A percentile compares a stretch with the other conserved stretches of the same genome.
Evolutionary conservation across 2,113 vertebrate genomes (phyloP).

Genomic region (Protomyctophum bolini): DNA sequence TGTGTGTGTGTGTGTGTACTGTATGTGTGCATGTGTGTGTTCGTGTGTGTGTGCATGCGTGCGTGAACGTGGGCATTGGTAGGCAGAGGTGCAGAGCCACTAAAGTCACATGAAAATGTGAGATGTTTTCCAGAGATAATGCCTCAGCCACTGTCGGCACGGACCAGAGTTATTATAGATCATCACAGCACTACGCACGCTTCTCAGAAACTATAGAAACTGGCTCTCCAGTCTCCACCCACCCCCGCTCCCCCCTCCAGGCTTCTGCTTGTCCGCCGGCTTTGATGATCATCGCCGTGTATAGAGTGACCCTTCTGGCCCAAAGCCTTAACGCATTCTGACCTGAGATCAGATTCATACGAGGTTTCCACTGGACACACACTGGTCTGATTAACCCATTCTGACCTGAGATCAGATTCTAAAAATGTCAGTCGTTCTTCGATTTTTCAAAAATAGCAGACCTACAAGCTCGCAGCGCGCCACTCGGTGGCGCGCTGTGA

Average conservation of each 20-base stretch:
- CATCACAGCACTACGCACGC: background rate
- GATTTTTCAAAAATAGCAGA: too few species aligned
- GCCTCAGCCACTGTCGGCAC: conserved; percentile 24
- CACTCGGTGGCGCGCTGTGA: too few species aligned
- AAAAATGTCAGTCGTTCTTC: too few species aligned
- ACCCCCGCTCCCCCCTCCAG: background rate
- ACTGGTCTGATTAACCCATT: too few species aligned
- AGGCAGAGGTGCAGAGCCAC: conserved; percentile 41
- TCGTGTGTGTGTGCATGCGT: too few species aligned
- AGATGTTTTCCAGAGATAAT: conserved; percentile 37
- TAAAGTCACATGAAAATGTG: conserved; percentile 52
- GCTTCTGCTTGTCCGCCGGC: conserved; percentile 27
- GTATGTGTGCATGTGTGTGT: too few species aligned
- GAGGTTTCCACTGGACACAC: too few species aligned
- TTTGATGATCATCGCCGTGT: conserved; percentile 63
- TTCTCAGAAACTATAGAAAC: background rate
- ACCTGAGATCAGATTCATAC: too few species aligned
- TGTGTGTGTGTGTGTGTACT: too few species aligned
- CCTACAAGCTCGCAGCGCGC: too few species aligned
- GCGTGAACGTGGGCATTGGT: background rate
- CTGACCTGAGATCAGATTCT: too few species aligned
- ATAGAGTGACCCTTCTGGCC: conserved; percentile 62
- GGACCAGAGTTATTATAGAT: conserved; percentile 9
- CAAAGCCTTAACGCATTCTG: too few species aligned
- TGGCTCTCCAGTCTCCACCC: conserved; percentile 8